phyloP scores from a whole-genome alignment of 2,113 vertebrate genomes.

The Mesitornis unicolor region DNA sequence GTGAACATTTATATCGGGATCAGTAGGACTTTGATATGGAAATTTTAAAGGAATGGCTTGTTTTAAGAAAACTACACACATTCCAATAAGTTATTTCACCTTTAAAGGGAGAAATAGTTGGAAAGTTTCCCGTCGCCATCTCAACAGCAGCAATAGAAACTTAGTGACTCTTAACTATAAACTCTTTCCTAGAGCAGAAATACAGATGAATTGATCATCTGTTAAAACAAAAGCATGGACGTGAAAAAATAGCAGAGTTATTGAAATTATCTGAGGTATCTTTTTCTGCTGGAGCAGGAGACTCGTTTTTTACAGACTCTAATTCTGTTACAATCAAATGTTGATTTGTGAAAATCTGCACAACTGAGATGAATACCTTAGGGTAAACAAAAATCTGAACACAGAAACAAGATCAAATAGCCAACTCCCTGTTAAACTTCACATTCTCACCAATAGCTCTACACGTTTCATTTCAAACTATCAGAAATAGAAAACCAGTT shows the following conservation, averaged over 20 bases:
- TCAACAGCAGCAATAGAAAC: not conserved
- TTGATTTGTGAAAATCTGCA: not conserved
- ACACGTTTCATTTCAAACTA: not conserved
- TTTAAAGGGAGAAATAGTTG: not conserved
- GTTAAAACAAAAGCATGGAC: not conserved
- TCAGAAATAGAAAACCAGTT: not conserved
- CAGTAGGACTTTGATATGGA: not conserved
- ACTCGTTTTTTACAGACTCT: not conserved
- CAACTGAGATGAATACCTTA: not conserved
- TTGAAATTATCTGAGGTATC: not conserved
- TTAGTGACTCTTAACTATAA: not conserved
- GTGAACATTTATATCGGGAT: not conserved
- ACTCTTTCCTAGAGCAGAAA: not conserved
- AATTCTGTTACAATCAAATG: not conserved
- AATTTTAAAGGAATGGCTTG: conserved; percentile 17
- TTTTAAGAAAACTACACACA: not conserved
- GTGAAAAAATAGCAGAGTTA: not conserved
- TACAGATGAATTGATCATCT: not conserved
- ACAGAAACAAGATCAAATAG: not conserved
- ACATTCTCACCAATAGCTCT: not conserved
- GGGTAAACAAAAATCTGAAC: not conserved
- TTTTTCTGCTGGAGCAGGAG: not conserved
- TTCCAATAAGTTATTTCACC: not conserved
- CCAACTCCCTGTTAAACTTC: not conserved
- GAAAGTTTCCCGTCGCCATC: not conserved